Percentiles rank a stretch among this genome's conserved stretches.
Conservation (phyloP, 2,113 vertebrate genomes). For the Spilogale gracilis region DNA sequence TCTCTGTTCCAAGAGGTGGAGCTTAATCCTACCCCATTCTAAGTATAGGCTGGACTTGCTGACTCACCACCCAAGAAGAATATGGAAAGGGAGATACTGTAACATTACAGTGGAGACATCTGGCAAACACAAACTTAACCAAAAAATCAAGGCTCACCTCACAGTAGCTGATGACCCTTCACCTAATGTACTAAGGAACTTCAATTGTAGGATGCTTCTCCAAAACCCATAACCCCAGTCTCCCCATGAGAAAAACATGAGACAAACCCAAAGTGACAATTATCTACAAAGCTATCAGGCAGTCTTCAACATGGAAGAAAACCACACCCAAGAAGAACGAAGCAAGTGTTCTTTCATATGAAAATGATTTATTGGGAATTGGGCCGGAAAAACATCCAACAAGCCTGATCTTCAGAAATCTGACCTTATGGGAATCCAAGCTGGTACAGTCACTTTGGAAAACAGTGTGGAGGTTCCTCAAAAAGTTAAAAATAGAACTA, state of each 20-base stretch:
- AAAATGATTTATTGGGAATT: neutral
- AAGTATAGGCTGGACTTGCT: neutral
- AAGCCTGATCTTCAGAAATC: neutral
- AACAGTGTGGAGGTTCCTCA: no score
- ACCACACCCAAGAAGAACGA: neutral
- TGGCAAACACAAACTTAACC: neutral
- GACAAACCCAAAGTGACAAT: neutral
- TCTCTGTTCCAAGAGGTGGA: neutral
- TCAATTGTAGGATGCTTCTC: neutral
- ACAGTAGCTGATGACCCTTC: fast-evolving
- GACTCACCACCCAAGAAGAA: neutral
- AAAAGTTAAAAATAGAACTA: no score
- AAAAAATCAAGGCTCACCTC: neutral
- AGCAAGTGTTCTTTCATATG: neutral
- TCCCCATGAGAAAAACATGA: neutral
- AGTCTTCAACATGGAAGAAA: neutral
- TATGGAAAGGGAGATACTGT: neutral
- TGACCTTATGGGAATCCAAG: neutral
- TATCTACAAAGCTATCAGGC: neutral
- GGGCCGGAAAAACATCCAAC: neutral
- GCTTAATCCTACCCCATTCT: neutral
- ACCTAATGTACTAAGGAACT: no score
- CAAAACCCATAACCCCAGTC: neutral
- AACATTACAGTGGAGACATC: neutral
- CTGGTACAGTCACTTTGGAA: no score